Base-by-base conservation (phyloP, 2,888 invertebrate species). In the Laothoe populi region DNA sequence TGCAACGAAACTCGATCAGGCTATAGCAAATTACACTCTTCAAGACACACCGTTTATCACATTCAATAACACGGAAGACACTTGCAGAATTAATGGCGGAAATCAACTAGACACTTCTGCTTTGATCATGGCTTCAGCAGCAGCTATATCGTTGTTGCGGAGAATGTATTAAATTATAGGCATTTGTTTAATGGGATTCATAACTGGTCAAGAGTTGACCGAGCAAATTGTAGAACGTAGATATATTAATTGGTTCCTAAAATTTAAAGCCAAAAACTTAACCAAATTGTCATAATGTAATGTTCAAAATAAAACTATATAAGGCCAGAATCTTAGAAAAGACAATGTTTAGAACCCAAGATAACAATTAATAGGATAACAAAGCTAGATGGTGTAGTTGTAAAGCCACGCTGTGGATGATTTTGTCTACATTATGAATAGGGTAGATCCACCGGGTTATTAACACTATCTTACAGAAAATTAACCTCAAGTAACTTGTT, bases 11-110 rank as follows among this genome's bases (percentile, higher is more conserved):
- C 68, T 92, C 0, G 82, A 87, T 59, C 78, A 83, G 48, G 87
- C 87, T 0, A 81, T 91, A 0, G 78, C 84, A 0, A 84, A 79
- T 40, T 88, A 89, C 67, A 79, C 75, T 16, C 75, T 91, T 0
- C 82, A 87, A 59, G 73, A 75, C 11, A 86, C 90, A 0, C 66
- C 74, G 1, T 88, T 91, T 64, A 70, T 74, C 1, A 81, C 73
- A 0, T 90, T 89, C 66, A 91, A 88, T 53, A 90, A 90, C 21
- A 88, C 90, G 0, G 92, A 92, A 61, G 83, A 87, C 11, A 80
- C 83, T 0, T 92, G 92, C 66, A 83, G 82, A 59, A 73, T 84
- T 7, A 90, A 82, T 60, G 75, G 76, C 0, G 88, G 83, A 0
- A 73, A 68, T 1, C 70, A 72, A 7, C 26, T 87, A n/a, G 80